Base-by-base conservation (phyloP, 2,888 invertebrate species). In the Tipula lateralis region DNA sequence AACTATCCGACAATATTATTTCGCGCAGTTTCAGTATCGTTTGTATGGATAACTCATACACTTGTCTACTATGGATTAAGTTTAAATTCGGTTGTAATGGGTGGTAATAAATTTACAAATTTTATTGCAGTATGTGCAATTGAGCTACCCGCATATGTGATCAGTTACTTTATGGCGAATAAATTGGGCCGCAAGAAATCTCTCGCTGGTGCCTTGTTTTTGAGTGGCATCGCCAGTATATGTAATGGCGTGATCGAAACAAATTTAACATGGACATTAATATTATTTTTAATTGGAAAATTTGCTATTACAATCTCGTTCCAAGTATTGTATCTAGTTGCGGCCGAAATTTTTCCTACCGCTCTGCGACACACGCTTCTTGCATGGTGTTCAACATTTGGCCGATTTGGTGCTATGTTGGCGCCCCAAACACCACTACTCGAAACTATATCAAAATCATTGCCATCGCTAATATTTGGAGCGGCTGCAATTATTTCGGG, bases 41-140 rank as follows among this genome's bases (percentile, higher is more conserved):
- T 95, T 96, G 95, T 87, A 94, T 95, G 95, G 95, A 93, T 95
- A 16, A 94, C 95, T 0, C 93, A 94, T 87, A 94, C 95, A 0
- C 93, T 96, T 86, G 93, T 96, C 24, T 96, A 95, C 89, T 96
- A 95, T 24, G 96, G 96, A 0, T 89, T 96, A 95, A 0, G 88
- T 87, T 91, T 96, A 84, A 95, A 95, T 89, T 93, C 96, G 0
- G 95, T 95, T 2, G 92, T 94, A 0, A 89, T 96, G 83, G 89
- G 93, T 19, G 96, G 95, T 0, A 93, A 95, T 88, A 93, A 93
- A 87, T 96, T 96, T 88, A 89, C 94, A 13, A 96, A 96, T 89
- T 96, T 95, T 87, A 94, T 95, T 29, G 88, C 87, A 30, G 88
- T 89, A 9, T 88, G 89, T 1, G 85, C 89, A 83, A 92, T 94